Base-by-base conservation (phyloP, 2,113 vertebrate species). In the Stomatorhinus ivindoensis region DNA sequence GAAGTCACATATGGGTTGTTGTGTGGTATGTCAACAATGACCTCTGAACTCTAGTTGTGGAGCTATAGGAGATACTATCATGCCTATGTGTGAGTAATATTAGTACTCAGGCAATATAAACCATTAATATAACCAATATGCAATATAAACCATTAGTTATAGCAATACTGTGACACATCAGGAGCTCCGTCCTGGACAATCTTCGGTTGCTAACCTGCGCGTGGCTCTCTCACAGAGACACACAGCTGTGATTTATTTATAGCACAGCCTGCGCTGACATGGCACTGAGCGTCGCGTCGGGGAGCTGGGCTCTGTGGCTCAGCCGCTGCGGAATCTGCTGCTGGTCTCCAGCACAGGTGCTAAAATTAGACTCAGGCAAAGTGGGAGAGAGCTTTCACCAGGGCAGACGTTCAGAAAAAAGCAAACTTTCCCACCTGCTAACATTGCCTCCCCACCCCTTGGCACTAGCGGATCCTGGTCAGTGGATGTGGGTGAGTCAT, bases 301-400 rank as follows among this genome's bases (percentile, higher is more conserved):
- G 65, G 80, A 42, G 87, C 80, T 47, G 87, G 87, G 89, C 89
- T 91, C 90, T 84, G 61, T 61, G 83, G 76, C 73, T 61, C 44
- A 86, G 89, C 90, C 58, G 69, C 21, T 8, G 3, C 47, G 89
- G 89, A 50, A 91, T 91, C 89, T 87, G 84, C 92, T 92, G 90
- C 95, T 92, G 82, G 90, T 92, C 94, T 93, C 89, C 91, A 93
- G 91, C 90, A 91, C 89, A 24, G 69, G 86, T 27, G 92, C 94
- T 95, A 95, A 94, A 94, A 94, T 95, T 95, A 95, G 92, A 86
- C 89, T 2, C 87, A 19, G 87, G 24, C 47, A 2, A 31, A 88
- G 47, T 17, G 51, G 35, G 27, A 69, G n/a, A n/a, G 1, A 61
- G 89, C 24, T n/a, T 90, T 90, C 47, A 91, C 90, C 27, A 55